These are phyloP conservation scores for Anguilla rostrata DNA, from an alignment of 2,113 vertebrate species.

Conservation along the genomic window DNA sequence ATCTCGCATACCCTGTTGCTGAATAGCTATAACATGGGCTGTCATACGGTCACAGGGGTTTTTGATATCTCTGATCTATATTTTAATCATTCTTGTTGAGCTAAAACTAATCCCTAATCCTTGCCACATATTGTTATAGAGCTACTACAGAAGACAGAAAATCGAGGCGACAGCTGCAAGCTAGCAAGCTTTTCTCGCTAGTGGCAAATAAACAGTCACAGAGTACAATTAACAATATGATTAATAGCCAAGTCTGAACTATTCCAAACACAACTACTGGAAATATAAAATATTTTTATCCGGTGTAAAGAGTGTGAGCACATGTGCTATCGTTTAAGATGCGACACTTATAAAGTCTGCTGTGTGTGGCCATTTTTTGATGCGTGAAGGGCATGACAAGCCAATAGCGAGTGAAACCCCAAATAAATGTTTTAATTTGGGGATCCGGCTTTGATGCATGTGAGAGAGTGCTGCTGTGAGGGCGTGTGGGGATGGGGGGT, in stretches of 20 bases:
- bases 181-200: not conserved
- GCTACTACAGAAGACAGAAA: not conserved
- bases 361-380: not conserved
- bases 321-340: not conserved
- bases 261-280: not conserved
- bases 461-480: not conserved
- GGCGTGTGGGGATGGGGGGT: not conserved
- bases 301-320: not conserved
- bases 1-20: no score
- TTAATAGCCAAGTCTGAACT: not conserved
- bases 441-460: not conserved
- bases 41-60: no score
- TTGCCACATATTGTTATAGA: not conserved
- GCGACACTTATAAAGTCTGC: not conserved
- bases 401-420: not conserved
- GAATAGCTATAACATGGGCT: no score
- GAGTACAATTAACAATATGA: not conserved
- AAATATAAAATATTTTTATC: not conserved
- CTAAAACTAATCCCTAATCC: not conserved
- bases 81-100: not conserved
- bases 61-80: not conserved
- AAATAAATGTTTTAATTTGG: not conserved
- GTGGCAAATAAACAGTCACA: not conserved
- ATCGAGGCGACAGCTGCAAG: not conserved
- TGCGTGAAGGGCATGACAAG: not conserved